Conservation (phyloP, 2,888 invertebrate genomes). For the Dynastes hyllus region DNA sequence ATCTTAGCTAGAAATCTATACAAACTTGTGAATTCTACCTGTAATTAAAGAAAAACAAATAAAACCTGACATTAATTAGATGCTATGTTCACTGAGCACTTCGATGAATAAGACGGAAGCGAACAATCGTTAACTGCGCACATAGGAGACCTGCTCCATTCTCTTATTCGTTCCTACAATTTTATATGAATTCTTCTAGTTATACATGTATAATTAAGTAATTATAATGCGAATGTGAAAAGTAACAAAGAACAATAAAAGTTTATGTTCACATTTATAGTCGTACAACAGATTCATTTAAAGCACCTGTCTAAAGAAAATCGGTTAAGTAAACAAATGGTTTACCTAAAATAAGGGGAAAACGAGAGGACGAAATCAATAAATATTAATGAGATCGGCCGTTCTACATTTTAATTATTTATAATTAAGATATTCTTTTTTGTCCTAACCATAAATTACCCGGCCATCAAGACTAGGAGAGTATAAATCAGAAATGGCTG, state of each 20-base stretch:
- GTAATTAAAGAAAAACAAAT: background rate
- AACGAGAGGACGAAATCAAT: conserved; percentile 30
- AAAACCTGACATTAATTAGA: conserved; percentile 5
- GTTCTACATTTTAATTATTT: conserved; percentile 53
- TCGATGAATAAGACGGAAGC: background rate
- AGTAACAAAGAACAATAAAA: conserved; percentile 14
- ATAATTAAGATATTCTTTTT: conserved; percentile 60
- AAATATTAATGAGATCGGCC: conserved; percentile 51
- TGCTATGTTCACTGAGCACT: background rate
- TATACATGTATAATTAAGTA: conserved; percentile 14
- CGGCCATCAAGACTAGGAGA: conserved; percentile 58
- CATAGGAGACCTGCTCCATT: background rate
- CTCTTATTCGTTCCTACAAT: background rate
- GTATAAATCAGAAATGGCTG: conserved; percentile 64
- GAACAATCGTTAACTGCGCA: background rate
- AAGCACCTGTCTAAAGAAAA: background rate
- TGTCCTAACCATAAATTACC: conserved; percentile 60
- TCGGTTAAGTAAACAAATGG: conserved; percentile 31
- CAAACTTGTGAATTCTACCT: background rate
- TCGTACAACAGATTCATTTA: background rate
- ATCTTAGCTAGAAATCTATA: background rate
- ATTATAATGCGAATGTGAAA: conserved; percentile 21
- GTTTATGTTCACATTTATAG: background rate
- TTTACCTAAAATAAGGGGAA: conserved; percentile 14
- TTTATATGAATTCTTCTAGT: background rate